Conservation (phyloP, 2,888 invertebrate genomes). For the Xestia xanthographa region DNA sequence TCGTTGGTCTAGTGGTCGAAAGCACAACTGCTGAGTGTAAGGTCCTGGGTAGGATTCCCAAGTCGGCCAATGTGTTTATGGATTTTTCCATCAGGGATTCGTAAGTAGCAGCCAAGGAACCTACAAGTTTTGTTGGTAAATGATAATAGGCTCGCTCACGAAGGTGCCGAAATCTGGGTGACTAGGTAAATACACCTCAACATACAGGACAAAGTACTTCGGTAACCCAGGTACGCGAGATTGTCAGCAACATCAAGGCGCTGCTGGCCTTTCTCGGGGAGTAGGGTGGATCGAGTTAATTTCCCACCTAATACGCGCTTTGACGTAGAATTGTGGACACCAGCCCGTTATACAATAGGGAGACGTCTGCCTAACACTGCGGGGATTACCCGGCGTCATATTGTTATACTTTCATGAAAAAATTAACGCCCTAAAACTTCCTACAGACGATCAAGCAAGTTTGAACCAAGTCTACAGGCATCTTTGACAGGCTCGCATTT, state of each 20-base stretch:
- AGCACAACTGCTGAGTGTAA: not conserved
- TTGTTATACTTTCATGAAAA: not conserved
- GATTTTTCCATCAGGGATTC: constrained; percentile 1
- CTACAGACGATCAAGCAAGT: constrained; percentile 1
- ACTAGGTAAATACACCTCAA: not conserved
- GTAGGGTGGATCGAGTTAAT: no score
- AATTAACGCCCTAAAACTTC: not conserved
- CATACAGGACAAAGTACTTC: no score
- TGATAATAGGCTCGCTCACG: not conserved
- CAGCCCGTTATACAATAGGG: no score
- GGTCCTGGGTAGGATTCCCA: not conserved
- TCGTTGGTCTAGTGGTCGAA: not conserved
- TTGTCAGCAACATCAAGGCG: no score
- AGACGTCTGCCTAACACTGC: not conserved
- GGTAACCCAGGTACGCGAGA: no score
- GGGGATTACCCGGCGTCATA: not conserved
- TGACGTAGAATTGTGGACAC: no score
- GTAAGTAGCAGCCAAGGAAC: not conserved
- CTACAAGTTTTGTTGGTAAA: not conserved
- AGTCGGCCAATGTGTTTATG: not conserved
- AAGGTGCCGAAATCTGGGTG: not conserved
- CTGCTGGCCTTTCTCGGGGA: no score
- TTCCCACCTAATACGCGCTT: no score
- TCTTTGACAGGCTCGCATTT: not conserved
- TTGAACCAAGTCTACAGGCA: not conserved